A percentile compares a stretch with the other conserved stretches of the same genome.
These are phyloP conservation scores for Silurus lanzhouensis DNA, from an alignment of 2,797 vertebrate species.

Conservation along the genomic window DNA sequence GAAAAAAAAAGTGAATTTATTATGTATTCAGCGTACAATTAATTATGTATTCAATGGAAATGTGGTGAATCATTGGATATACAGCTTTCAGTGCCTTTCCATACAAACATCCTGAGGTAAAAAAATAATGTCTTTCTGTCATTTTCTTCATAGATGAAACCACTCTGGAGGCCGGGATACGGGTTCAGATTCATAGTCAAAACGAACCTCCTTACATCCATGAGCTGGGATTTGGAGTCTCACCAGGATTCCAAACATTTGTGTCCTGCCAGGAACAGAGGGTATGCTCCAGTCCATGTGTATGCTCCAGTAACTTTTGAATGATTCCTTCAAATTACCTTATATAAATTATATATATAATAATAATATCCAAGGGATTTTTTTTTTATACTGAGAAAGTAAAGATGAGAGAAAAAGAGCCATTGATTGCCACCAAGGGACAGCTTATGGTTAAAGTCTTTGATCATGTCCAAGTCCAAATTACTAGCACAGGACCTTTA, in stretches of 20 bases:
- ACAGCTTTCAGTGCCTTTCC: neutral
- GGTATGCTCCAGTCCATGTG: constrained; percentile 75
- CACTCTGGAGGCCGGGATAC: constrained; percentile 95
- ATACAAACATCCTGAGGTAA: neutral
- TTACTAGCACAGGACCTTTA: constrained; percentile 2
- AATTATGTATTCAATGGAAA: constrained; percentile 7
- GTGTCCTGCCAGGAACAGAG: constrained; percentile 99
- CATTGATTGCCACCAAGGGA: neutral
- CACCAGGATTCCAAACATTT: constrained; percentile 97
- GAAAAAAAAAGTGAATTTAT: neutral
- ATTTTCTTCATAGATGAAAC: constrained; percentile 84
- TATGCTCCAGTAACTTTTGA: constrained; percentile 63
- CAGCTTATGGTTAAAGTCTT: neutral
- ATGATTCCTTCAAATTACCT: too few relatives aligned
- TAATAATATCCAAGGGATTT: neutral
- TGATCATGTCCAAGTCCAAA: neutral
- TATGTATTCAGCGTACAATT: neutral
- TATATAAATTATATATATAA: too few relatives aligned
- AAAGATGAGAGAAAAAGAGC: neutral
- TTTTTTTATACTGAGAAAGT: neutral
- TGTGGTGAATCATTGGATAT: constrained; percentile 10
- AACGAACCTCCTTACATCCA: constrained; percentile 98
- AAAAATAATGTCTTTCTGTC: neutral
- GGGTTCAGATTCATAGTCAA: constrained; percentile 98
- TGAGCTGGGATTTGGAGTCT: constrained; percentile 96